phyloP scores from a whole-genome alignment of 2,888 invertebrate species.

The Molanna angustata region DNA sequence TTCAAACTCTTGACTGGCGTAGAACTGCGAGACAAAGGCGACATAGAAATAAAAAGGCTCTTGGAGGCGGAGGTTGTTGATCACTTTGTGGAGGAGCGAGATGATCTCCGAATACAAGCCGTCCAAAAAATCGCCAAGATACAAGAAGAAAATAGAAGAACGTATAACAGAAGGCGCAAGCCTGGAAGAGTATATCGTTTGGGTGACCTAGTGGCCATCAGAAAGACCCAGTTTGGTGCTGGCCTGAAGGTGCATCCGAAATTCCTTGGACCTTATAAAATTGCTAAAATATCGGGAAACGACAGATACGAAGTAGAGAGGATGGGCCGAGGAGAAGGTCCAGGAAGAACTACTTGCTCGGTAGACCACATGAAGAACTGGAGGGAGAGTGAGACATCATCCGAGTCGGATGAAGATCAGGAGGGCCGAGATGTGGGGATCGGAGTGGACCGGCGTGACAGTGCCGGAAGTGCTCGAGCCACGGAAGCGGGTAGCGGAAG shows the following conservation, averaged over 20 bases:
- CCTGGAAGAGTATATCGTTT: constrained; percentile 22
- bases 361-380: constrained; percentile 36
- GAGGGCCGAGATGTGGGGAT: constrained; percentile 8
- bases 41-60: constrained; percentile 18
- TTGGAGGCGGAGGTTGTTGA: constrained; percentile 23
- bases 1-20: constrained; percentile 35
- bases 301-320: constrained; percentile 38
- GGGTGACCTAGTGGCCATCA: constrained; percentile 37
- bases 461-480: no score
- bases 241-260: constrained; percentile 38
- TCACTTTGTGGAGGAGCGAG: constrained; percentile 19
- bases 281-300: constrained; percentile 35
- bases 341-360: constrained; percentile 34
- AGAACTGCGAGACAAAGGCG: constrained; percentile 33
- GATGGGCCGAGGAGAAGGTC: constrained; percentile 35
- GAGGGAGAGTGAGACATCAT: constrained; percentile 9
- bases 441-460: no score
- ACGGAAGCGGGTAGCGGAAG: no score
- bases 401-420: constrained; percentile 2
- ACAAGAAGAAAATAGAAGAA: constrained; percentile 29
- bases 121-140: constrained; percentile 23
- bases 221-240: constrained; percentile 39
- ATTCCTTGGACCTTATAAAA: constrained; percentile 39
- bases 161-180: constrained; percentile 25
- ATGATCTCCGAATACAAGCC: constrained; percentile 18